Base-by-base conservation (phyloP, 2,888 invertebrate species). In the Orthonychiurus folsomi region DNA sequence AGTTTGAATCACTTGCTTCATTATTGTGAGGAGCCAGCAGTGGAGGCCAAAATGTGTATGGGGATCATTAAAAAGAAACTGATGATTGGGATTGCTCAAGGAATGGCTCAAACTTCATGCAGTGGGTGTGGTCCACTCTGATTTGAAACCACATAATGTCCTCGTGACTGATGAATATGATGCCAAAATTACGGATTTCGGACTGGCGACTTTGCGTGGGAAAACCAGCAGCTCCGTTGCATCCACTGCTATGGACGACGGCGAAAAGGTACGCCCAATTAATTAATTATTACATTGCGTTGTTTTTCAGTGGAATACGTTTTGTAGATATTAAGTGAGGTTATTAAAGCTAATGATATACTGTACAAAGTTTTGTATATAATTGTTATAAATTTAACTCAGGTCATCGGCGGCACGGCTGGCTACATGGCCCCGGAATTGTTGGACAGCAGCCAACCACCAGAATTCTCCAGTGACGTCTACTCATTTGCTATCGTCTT, bases 371-470 rank as follows among this genome's bases (percentile, higher is more conserved):
- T n/a, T n/a, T n/a, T n/a, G n/a, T n/a, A n/a, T n/a, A n/a, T n/a
- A n/a, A n/a, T n/a, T n/a, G n/a, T n/a, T n/a, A n/a, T n/a, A n/a
- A n/a, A n/a, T 2, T n/a, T n/a, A n/a, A n/a, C n/a, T n/a, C n/a
- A n/a, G n/a, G n/a, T n/a, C n/a, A 27, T 65, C 24, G 62, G 56
- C 5, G 65, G 65, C 2, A 65, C 65, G 1, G 62, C 58, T 3
- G 64, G 50, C 5, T 65, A 65, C 60, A 65, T 65, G 65, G 65
- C 65, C 15, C 65, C 65, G 0, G 65, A 65, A 60, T 21, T 62
- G 18, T 47, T 62, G 23, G 50, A 56, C 23, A 1, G 2, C 2
- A 20, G 23, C 3, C 15, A 18, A 3, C 26, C 26, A 50, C 58
- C 56, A 2, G 47, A 56, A 21, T 27, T 50, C 3, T 23, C 59